These are phyloP conservation scores for Rhaphigaster nebulosa DNA, from an alignment of 2,888 invertebrate species.

Conservation along the genomic window DNA sequence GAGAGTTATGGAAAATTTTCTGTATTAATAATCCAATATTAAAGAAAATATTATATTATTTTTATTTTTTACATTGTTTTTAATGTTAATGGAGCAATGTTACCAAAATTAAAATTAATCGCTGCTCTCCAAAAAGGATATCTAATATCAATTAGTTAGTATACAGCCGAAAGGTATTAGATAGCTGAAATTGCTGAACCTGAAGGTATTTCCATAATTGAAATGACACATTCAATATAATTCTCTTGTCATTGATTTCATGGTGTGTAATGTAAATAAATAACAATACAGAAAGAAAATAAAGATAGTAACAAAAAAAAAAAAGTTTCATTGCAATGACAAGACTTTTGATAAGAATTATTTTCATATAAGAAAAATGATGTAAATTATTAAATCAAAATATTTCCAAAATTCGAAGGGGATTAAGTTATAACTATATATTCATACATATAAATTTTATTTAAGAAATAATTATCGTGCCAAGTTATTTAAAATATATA, in stretches of 20 bases:
- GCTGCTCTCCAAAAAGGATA: neutral
- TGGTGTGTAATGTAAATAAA: neutral
- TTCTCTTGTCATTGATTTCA: neutral
- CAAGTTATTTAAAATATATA: slow-evolving; percentile 31
- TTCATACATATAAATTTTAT: slow-evolving; percentile 8
- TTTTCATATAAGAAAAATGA: neutral
- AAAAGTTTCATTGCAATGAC: neutral
- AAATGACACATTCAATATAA: neutral
- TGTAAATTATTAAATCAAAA: neutral
- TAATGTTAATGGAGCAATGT: neutral
- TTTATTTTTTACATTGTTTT: neutral
- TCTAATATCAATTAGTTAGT: neutral
- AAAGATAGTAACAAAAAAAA: neutral
- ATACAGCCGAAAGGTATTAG: too few relatives aligned
- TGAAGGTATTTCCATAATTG: neutral
- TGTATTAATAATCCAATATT: neutral
- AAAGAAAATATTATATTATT: neutral
- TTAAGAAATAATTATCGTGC: slow-evolving; percentile 1
- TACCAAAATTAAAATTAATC: slow-evolving; percentile 1
- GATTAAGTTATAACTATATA: neutral
- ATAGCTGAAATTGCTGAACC: neutral
- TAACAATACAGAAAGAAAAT: neutral
- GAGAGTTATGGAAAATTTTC: neutral
- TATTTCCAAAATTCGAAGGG: neutral
- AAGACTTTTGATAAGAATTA: neutral